Base-by-base conservation (phyloP, 2,888 invertebrate genomes). In the Perithous albicinctus region DNA sequence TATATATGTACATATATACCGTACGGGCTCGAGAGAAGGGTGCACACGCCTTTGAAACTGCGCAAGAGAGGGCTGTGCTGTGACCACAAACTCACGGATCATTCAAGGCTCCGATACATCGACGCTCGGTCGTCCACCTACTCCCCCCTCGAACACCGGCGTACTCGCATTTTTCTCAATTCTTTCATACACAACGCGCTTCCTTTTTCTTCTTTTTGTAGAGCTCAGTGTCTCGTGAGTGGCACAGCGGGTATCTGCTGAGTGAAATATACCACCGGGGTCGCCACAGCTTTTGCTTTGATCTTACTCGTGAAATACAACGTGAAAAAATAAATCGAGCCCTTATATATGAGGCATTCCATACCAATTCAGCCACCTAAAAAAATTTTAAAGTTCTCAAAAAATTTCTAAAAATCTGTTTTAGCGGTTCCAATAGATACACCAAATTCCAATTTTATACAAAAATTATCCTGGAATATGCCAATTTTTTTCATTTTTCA, bases 91-190 rank as follows among this genome's bases (percentile, higher is more conserved):
- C 59, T 67, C 59, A 67, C 56, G 46, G 59, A 35, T 38, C 41
- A 56, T 76, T 59, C 67, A 26, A 59, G 54, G 54, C 54, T 15
- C 15, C 54, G 54, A 56, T 56, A 29, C 54, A 56, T 29, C n/a
- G 2, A 35, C 20, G 20, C 15, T 67, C 32, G 18, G 32, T 51
- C 51, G 51, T 51, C 23, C 51, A 51, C 51, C 51, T 32, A 59
- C 15, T n/a, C n/a, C 29, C 59, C 18, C 18, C 2, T 54, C 54
- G n/a, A n/a, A n/a, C n/a, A 32, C 32, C 59, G 15, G 6, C 26
- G 26, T 35, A 18, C 23, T 59, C 48, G 35, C 26, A 69, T 48
- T 74, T 38, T 59, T 56, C 54, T 59, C 15, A 15, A 51, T 56
- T 38, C 26, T 32, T 23, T 32, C 48, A 7, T 66, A 1, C 38